Evolutionary conservation across 2,797 vertebrate species (phyloP), one percentile per base, ranked within the genome.

Genomic region (Capromys pilorides): DNA sequence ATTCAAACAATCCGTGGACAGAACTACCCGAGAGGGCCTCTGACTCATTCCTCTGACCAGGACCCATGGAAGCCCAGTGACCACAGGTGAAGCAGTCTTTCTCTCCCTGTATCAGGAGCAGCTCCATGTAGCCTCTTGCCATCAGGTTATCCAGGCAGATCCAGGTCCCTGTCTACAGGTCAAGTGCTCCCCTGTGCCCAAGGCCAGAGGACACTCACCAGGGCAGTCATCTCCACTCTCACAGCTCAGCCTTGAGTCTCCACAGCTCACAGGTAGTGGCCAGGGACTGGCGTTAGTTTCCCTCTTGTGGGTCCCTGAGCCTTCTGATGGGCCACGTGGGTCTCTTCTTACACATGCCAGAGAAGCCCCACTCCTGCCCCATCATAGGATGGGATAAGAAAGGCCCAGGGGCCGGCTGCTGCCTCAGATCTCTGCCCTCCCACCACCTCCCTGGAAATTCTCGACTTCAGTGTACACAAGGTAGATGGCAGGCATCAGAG

Each of bases 61-160:
- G 7, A 21, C 2, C 31, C 41, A 54, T 11, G 0, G 24, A 62
- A 11, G 19, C 69, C 18, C 4, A n/a, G 16, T 19, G 2, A 64
- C 57, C 49, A 12, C 24, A 39, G 33, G 75, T 2, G 9, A 75
- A 49, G 14, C 59, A 84, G 41, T 45, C 26, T 61, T 87, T 61
- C 18, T 26, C 6, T 4, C 28, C 22, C 31, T 41, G 14, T 41
- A 41, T 18, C 36, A 1, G 59, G 22, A 1, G 4, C 7, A 24
- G 33, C 18, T 83, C 62, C 12, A 88, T 66, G 6, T n/a, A 54
- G 59, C 75, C 57, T 67, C n/a, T 62, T n/a, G 59, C 73, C n/a
- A 36, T 51, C 36, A 0, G 1, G 7, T n/a, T 73, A 67, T 31
- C 33, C 59, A 41, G 45, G 73, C 21, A 2, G 57, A 57, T 22